A percentile compares a stretch with the other conserved stretches of the same genome.
These are phyloP conservation scores for Zoanthus sociatus DNA, from an alignment of 92 coral and sea anemone genomes.

Conservation along the genomic window DNA sequence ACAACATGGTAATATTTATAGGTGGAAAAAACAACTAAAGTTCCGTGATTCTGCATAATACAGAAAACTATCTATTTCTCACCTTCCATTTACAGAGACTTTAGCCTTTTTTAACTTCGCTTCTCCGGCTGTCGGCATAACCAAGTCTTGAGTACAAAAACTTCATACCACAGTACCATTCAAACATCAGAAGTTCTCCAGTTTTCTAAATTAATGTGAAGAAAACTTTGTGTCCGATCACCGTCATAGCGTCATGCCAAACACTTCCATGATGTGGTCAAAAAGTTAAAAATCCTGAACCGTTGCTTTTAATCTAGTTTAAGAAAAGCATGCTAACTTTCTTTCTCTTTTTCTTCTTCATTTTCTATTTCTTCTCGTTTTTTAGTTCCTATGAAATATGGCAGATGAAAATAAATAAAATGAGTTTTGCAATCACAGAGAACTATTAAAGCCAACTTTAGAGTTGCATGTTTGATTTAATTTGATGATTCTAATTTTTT, in stretches of 20 bases:
- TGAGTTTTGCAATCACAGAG: too few relatives aligned
- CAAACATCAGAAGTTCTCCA: background rate
- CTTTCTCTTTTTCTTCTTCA: too few relatives aligned
- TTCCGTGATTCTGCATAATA: background rate
- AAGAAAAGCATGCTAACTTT: too few relatives aligned
- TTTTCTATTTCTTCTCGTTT: too few relatives aligned
- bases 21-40: background rate
- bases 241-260: slow-evolving; percentile 3
- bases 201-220: background rate
- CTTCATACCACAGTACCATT: slow-evolving; percentile 20
- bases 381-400: too few relatives aligned
- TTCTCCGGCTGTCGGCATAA: slow-evolving; percentile 52
- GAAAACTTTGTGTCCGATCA: background rate
- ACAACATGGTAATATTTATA: too few relatives aligned
- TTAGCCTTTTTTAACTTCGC: slow-evolving; percentile 40
- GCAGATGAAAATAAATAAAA: too few relatives aligned
- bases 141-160: slow-evolving; percentile 11
- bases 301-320: slow-evolving; percentile 11
- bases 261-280: slow-evolving; percentile 40
- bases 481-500: too few relatives aligned
- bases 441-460: too few relatives aligned
- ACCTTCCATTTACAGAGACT: slow-evolving; percentile 21
- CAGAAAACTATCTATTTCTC: background rate
- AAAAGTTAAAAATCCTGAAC: slow-evolving; percentile 48
- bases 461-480: too few relatives aligned